Evolutionary conservation across 92 coral and sea anemone species (phyloP), one percentile per base, ranked within the genome.

Genomic region (Palythoa grandiflora): DNA sequence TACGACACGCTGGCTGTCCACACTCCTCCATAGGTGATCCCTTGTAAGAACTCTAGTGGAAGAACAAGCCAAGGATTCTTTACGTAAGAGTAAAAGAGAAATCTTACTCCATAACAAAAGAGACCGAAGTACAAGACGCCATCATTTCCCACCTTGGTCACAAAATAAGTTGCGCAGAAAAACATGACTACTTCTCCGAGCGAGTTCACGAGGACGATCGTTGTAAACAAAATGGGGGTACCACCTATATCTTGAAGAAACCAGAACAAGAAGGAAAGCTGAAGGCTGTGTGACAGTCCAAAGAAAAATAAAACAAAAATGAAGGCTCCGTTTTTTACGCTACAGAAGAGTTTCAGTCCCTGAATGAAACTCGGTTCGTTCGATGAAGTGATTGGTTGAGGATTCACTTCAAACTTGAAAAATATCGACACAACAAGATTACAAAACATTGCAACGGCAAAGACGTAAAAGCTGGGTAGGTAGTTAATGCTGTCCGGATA

Each of bases 1-100:
- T 95, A 95, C 0, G 98, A 92, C 8, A 95, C 98, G 68, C 98
- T 93, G 1, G 98, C 96, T 1, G 98, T 95, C 98, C 98, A 95
- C 63, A 95, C 98, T 9, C 96, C 89, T 13, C 98, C 98, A 78
- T 95, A 93, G 1, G 98, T 95, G 40, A 93, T 87, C 1, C 98
- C 98, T 84, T 95, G 98, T 52, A 95, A 83, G 52, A 78, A 86
- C 84, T 95, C 98, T 16, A 95, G 61, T 1, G 98, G 98, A 20
- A 95, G 87, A 12, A 95, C 98, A 79, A 91, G 91, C 98, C 98
- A 95, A 1, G 98, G 96, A 44, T 95, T 91, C 35, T 53, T 53
- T 28, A 95, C 89, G 65, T 93, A 95, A 1, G 98, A 95, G 71
- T 95, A 95, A 52, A 95, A 79, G 60, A 95, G 87, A 87, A 93